phyloP scores from a whole-genome alignment of 1,140 invertebrate species.

The Metopolophium dirhodum region DNA sequence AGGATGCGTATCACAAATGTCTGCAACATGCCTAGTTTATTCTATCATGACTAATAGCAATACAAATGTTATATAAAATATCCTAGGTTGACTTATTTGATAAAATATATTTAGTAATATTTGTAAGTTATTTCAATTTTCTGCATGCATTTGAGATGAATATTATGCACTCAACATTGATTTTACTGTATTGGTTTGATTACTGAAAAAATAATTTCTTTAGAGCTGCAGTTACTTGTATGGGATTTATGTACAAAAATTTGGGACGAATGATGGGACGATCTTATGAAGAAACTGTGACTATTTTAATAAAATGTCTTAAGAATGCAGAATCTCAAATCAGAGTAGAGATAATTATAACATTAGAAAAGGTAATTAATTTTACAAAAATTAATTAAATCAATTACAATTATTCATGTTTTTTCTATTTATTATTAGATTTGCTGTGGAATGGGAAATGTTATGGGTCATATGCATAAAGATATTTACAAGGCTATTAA shows the following conservation, averaged over 20 bases:
- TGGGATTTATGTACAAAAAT: constrained; percentile 97
- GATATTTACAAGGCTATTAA: constrained; percentile 90
- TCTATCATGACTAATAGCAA: too few species aligned
- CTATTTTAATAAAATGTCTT: constrained; percentile 88
- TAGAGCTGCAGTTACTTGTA: constrained; percentile 94
- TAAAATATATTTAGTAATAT: too few species aligned
- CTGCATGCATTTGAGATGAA: background rate
- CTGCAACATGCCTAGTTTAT: too few species aligned
- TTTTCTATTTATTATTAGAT: constrained; percentile 65
- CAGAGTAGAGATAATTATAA: constrained; percentile 95
- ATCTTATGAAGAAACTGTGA: constrained; percentile 97
- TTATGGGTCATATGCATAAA: constrained; percentile 86
- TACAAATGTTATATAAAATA: too few species aligned
- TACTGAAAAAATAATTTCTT: constrained; percentile 58
- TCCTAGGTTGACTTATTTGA: too few species aligned
- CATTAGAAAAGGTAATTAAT: constrained; percentile 82
- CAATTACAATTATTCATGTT: constrained; percentile 33
- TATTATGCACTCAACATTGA: background rate
- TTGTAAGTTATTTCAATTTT: too few species aligned
- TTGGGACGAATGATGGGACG: constrained; percentile 97
- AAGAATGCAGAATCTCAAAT: constrained; percentile 95
- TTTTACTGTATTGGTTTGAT: background rate
- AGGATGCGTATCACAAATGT: too few species aligned
- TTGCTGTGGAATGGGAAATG: constrained; percentile 85
- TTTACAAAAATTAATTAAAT: constrained; percentile 20